phyloP scores from a whole-genome alignment of 2,797 vertebrate genomes.

The Nasua narica region DNA sequence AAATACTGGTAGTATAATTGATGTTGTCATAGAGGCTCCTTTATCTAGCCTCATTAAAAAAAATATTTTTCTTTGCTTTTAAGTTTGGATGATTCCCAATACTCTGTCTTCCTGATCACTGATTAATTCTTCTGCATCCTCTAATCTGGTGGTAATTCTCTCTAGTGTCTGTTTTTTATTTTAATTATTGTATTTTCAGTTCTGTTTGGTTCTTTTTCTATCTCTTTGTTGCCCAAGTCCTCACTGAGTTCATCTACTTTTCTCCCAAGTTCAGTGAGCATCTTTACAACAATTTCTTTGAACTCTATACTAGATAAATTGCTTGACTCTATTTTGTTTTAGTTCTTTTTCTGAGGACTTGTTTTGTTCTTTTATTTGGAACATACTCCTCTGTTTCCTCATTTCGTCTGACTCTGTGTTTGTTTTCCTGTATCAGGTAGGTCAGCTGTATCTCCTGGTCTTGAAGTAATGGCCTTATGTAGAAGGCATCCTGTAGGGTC shows the following conservation, averaged over 20 bases:
- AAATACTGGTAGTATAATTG: not conserved
- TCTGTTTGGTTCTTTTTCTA: not conserved
- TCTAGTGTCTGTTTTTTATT: not conserved
- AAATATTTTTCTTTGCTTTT: not conserved
- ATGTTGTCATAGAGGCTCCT: not conserved
- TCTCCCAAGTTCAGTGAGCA: not conserved
- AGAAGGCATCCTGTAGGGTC: not conserved
- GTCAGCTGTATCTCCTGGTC: not conserved
- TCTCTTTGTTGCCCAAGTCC: not conserved
- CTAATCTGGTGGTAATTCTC: not conserved
- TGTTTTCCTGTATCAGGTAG: not conserved
- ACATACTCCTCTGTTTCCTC: not conserved
- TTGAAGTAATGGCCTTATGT: not conserved
- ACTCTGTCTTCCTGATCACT: not conserved
- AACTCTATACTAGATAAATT: not conserved
- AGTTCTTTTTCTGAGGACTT: not conserved
- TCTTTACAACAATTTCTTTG: not conserved
- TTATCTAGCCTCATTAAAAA: not conserved
- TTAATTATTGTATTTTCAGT: not conserved
- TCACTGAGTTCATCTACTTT: not conserved
- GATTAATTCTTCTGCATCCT: not conserved
- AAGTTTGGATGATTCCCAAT: not conserved
- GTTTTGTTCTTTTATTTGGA: not conserved
- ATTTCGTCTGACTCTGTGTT: not conserved
- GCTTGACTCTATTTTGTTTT: not conserved